Base-by-base conservation (phyloP, 1,140 invertebrate species). In the Drosophila bocqueti region DNA sequence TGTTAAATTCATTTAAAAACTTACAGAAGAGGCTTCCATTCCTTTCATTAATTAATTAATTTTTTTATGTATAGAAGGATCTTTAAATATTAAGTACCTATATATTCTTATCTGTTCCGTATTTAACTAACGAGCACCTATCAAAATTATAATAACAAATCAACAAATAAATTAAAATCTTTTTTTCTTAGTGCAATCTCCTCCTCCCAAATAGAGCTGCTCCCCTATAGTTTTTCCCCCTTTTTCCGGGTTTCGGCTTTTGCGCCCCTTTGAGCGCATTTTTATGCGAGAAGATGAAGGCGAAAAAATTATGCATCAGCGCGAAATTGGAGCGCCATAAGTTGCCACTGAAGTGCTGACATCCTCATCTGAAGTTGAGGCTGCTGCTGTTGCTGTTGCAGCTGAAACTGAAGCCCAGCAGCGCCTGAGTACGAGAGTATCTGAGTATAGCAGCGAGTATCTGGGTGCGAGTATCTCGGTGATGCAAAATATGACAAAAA, bases 271-370 rank as follows among this genome's bases (percentile, higher is more conserved):
- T 89, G 85, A 89, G 84, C 85, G 81, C 81, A 90, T 89, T 90
- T 89, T 89, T 81, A 90, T 90, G 85, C 85, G 73, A 81, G 65
- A 78, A 76, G 66, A 76, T 71, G 59, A 72, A 64, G 65, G 58
- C 59, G 67, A 68, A 79, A 91, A 90, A 89, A 90, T 90, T 90
- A 90, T 90, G 85, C 85, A 90, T 90, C 86, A 85, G 81, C 85
- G 81, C 85, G 79, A 90, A 90, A 90, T 90, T 90, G 85, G 85
- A 90, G 85, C 85, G 85, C 77, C 79, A 90, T 90, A 90, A 90
- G 85, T 90, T 86, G 81, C 72, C 75, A 85, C 75, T 90, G 81
- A 79, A 90, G 85, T 84, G 85, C 81, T 87, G 83, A 84, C 79
- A 81, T 72, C 54, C 81, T 85, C 50, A 66, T 76, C 55, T 50